These are phyloP conservation scores for Cerceris rybyensis DNA, from an alignment of 2,888 invertebrate genomes.

Conservation along the genomic window DNA sequence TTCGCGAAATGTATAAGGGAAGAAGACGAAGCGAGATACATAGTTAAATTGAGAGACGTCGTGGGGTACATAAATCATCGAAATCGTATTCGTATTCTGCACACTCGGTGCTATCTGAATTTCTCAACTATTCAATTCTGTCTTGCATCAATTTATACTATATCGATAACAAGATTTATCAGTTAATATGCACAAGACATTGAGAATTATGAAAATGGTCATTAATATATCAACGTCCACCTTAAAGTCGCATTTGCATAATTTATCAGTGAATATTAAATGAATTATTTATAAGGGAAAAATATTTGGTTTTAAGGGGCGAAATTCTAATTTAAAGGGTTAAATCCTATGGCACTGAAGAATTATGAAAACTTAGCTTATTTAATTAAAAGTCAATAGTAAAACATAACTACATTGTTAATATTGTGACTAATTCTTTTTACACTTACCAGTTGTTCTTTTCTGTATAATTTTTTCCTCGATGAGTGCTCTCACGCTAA, in stretches of 20 bases:
- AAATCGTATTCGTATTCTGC: conserved; percentile 45
- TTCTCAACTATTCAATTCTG: conserved; percentile 15
- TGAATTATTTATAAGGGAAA: no score
- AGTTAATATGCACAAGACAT: not conserved
- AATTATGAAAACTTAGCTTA: no score
- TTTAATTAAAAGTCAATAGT: no score
- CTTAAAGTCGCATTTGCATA: no score
- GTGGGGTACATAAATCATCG: conserved; percentile 59
- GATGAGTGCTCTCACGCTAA: conserved; percentile 94
- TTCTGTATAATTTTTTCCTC: conserved; percentile 97
- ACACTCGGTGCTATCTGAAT: conserved; percentile 15
- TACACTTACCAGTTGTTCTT: conserved; percentile 84
- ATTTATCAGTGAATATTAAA: no score
- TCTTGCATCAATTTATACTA: conserved; percentile 6
- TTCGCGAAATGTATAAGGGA: conserved; percentile 33
- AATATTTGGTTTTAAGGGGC: no score
- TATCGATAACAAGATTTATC: not conserved
- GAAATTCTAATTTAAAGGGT: no score
- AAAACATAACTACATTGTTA: no score
- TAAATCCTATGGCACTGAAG: no score
- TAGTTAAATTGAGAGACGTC: conserved; percentile 47
- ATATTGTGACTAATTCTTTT: not conserved
- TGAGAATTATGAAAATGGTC: no score
- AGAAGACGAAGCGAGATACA: conserved; percentile 33
- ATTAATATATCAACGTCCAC: no score